Percentiles rank a stretch among this genome's conserved stretches.
Evolutionary conservation across 2,113 vertebrate species (phyloP).

Genomic region (Sylvilagus bachmani): DNA sequence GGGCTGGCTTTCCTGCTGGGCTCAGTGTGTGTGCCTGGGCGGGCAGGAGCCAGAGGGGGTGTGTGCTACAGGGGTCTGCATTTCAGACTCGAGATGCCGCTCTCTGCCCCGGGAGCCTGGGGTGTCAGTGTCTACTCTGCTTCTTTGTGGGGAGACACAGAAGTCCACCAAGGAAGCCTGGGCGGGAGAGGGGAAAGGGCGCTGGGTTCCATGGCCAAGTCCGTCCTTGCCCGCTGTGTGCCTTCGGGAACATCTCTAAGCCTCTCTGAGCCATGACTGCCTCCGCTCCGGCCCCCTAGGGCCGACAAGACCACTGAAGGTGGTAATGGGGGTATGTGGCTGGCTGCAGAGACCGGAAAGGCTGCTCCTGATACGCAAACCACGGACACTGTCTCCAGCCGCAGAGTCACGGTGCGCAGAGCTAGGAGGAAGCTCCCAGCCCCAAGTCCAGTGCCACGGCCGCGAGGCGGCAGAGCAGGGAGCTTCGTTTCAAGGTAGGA

Average conservation of each 20-base stretch:
- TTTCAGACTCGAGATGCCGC: background rate
- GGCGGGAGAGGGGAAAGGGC: background rate
- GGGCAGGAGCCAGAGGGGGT: background rate
- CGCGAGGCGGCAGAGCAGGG: slow-evolving; percentile 29
- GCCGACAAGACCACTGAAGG: background rate
- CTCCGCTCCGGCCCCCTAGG: background rate
- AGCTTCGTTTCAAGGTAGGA: slow-evolving; percentile 61
- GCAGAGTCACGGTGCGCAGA: background rate
- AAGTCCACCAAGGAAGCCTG: background rate
- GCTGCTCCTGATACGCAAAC: background rate
- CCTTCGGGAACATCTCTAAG: background rate
- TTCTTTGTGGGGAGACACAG: background rate
- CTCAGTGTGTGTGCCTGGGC: background rate
- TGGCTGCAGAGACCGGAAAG: background rate
- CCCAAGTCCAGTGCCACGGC: background rate
- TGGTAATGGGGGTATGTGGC: background rate
- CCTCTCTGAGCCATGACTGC: background rate
- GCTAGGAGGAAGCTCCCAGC: slow-evolving; percentile 54
- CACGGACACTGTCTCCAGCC: slow-evolving; percentile 14
- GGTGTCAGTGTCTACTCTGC: background rate
- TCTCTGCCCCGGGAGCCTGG: background rate
- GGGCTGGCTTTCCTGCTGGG: background rate
- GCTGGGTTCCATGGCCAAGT: background rate
- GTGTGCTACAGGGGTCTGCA: background rate
- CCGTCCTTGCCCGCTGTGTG: background rate